phyloP scores from a whole-genome alignment of 2,113 vertebrate genomes.

The Ageneiosus marmoratus region DNA sequence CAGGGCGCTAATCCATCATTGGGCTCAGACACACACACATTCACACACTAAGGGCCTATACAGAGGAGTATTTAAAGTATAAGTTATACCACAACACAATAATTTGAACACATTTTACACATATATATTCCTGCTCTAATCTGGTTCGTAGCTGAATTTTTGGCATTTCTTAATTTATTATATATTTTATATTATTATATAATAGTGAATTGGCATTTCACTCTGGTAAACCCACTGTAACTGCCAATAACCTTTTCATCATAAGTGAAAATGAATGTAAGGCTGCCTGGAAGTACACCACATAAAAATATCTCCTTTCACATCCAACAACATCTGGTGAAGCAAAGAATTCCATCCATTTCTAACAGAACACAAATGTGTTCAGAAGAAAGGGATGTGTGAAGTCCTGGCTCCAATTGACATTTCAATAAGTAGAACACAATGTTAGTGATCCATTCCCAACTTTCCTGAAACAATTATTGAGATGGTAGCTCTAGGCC shows the following conservation, averaged over 20 bases:
- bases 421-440: slow-evolving; percentile 99
- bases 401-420: slow-evolving; percentile 89
- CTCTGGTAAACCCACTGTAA: not conserved
- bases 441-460: slow-evolving; percentile 96
- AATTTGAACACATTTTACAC: not conserved
- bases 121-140: not conserved
- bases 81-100: not conserved
- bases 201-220: not conserved
- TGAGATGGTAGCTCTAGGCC: slow-evolving; percentile 99
- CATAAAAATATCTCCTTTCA: not conserved
- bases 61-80: not conserved
- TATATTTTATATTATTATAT: not conserved
- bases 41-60: no score
- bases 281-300: no score
- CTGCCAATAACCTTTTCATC: not conserved
- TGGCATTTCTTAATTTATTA: not conserved
- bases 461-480: slow-evolving; percentile 99
- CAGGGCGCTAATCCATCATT: no score
- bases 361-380: slow-evolving; percentile 63
- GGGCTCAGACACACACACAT: no score
- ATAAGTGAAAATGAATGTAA: not conserved
- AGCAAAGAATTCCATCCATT: slow-evolving; percentile 72
- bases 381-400: slow-evolving; percentile 53
- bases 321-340: slow-evolving; percentile 1
- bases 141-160: not conserved